Evolutionary conservation across 2,888 invertebrate genomes (phyloP).

Genomic region (Schrankia costaestrigalis): DNA sequence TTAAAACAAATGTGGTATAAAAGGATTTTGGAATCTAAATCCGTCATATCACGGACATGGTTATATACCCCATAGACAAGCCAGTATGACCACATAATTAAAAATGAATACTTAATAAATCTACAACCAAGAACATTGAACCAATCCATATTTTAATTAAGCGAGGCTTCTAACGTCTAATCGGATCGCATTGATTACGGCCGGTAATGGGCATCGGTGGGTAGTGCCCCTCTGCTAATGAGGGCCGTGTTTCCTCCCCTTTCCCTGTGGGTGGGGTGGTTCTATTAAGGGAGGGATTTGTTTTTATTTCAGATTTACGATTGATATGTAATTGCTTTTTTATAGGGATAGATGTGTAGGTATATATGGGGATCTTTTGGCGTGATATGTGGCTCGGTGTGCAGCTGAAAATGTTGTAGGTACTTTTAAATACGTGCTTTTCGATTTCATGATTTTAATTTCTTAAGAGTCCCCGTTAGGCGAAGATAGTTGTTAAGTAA

Average conservation of each 20-base stretch:
- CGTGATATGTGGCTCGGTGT: too few species aligned
- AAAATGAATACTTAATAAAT: neutral
- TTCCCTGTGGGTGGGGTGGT: constrained; percentile 27
- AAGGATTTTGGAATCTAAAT: too few species aligned
- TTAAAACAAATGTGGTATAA: too few species aligned
- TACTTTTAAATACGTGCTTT: too few species aligned
- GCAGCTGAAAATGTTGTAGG: too few species aligned
- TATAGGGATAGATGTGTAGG: constrained; percentile 1
- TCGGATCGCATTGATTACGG: constrained; percentile 69
- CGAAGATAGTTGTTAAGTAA: too few species aligned
- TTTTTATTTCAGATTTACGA: constrained; percentile 17
- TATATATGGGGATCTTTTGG: too few species aligned
- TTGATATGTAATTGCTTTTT: constrained; percentile 14
- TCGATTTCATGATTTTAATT: too few species aligned
- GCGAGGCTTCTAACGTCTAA: constrained; percentile 42
- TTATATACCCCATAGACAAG: too few species aligned
- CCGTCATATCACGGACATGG: too few species aligned
- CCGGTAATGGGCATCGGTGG: constrained; percentile 46
- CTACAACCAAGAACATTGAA: constrained; percentile 9
- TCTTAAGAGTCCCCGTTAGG: too few species aligned
- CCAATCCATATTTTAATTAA: constrained; percentile 46
- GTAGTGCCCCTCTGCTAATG: constrained; percentile 48
- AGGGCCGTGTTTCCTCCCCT: constrained; percentile 39
- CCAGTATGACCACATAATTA: too few species aligned
- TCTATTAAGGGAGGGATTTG: constrained; percentile 20